Base-by-base conservation (phyloP, 2,113 vertebrate genomes). In the Apeltes quadracus region DNA sequence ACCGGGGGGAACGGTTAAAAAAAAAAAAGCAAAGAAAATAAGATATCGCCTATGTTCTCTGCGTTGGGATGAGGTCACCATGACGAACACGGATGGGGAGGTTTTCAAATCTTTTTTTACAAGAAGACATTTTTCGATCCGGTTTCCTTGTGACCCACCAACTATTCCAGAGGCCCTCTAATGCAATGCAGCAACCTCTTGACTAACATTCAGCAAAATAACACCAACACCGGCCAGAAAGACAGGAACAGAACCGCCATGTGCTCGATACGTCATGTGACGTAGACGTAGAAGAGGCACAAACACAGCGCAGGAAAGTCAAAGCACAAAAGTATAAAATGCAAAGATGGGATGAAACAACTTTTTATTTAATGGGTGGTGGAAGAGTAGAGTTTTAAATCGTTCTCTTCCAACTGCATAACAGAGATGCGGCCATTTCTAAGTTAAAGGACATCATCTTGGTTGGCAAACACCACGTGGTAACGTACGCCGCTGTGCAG, bases 141-240 rank as follows among this genome's bases (percentile, higher is more conserved):
- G 82, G 56, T 78, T 61, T 82, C 69, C 74, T 55, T 73, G 85
- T 84, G 69, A 59, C 79, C 86, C 70, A 81, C 48, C 62, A 23
- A 75, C 81, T 79, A 69, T 22, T 87, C 82, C 84, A 87, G 89
- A 92, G 91, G 90, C 89, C 91, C 91, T 92, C 83, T 84, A 85
- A 86, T 88, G 84, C 84, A 79, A 87, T 55, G 68, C 84, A 84
- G 84, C 77, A 72, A 77, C 76, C 75, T 82, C 57, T 66, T 22
- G 61, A 83, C 59, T 67, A 70, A 27, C 61, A 73, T 32, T 54
- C 61, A 74, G 83, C 50, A 68, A 83, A 82, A 78, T 74, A 76
- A 81, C 36, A 77, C 68, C 22, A 81, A 84, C 72, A 76, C 78
- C 59, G 61, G 44, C 79, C 76, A 80, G 38, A 0, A 77, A 53